phyloP scores from a whole-genome alignment of 2,113 vertebrate genomes.

The Carlito syrichta region DNA sequence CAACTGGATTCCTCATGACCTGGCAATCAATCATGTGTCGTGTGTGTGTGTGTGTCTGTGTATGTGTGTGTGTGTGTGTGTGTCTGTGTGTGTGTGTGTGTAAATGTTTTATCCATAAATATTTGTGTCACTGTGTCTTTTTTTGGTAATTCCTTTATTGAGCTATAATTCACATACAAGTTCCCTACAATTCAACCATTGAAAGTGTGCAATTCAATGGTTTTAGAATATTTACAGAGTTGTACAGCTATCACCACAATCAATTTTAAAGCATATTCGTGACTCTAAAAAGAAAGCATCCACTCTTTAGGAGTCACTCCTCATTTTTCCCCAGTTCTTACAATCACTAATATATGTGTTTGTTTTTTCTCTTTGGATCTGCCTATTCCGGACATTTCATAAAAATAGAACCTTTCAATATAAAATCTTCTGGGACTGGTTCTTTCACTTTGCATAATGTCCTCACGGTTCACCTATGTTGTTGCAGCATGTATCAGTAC shows the following conservation, averaged over 20 bases:
- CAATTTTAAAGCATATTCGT: background rate
- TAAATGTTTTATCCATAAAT: background rate
- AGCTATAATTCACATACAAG: background rate
- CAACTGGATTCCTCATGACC: fast-evolving
- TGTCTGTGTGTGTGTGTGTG: background rate
- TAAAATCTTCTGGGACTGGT: background rate
- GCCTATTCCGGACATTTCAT: background rate
- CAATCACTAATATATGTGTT: background rate
- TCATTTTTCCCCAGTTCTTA: background rate
- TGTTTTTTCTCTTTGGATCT: background rate
- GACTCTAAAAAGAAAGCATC: background rate
- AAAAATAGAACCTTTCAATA: background rate
- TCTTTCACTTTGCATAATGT: background rate
- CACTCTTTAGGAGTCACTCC: background rate
- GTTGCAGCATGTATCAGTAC: background rate
- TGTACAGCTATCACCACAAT: too few species aligned
- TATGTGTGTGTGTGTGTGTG: too few species aligned
- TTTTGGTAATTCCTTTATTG: background rate
- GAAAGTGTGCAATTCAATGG: background rate
- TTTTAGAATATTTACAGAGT: background rate
- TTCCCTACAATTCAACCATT: background rate
- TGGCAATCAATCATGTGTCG: background rate
- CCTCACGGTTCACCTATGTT: background rate
- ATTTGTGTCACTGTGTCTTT: background rate
- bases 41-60: too few species aligned